Percentiles rank a stretch among this genome's conserved stretches.
These are phyloP conservation scores for Drosophila meridionalis DNA, from an alignment of 2,888 invertebrate species.

Conservation along the genomic window DNA sequence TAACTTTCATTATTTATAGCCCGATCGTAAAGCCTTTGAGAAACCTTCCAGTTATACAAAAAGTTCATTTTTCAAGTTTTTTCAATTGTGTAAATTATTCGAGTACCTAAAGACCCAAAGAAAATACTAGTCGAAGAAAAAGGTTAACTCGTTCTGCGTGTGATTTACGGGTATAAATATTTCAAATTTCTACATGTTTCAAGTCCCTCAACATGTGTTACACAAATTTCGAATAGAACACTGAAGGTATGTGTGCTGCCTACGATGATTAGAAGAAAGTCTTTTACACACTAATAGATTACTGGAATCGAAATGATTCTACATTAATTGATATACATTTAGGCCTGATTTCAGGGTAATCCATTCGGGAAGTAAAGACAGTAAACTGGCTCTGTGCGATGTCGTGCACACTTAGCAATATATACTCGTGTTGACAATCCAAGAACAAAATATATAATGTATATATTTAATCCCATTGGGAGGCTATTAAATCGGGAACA, in stretches of 20 bases:
- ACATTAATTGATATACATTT: too few relatives aligned
- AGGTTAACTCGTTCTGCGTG: neutral
- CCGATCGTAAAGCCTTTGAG: conserved; percentile 3
- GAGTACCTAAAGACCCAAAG: neutral
- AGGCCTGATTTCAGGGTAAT: too few relatives aligned
- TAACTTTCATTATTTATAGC: conserved; percentile 15
- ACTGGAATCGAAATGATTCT: too few relatives aligned
- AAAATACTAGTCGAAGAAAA: neutral
- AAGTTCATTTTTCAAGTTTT: neutral
- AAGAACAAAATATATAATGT: too few relatives aligned
- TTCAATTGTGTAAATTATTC: neutral
- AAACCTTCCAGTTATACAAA: neutral
- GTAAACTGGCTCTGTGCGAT: too few relatives aligned
- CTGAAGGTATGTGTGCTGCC: neutral
- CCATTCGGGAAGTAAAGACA: too few relatives aligned
- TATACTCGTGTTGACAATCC: too few relatives aligned
- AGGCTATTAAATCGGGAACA: too few relatives aligned
- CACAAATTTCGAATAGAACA: neutral
- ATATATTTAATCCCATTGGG: too few relatives aligned
- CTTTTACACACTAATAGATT: too few relatives aligned
- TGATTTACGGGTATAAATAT: conserved; percentile 9
- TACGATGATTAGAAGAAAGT: too few relatives aligned
- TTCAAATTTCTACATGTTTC: neutral
- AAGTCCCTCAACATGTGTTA: neutral
- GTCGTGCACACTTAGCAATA: too few relatives aligned